phyloP scores from a whole-genome alignment of 2,797 vertebrate genomes.

The Luscinia megarhynchos region DNA sequence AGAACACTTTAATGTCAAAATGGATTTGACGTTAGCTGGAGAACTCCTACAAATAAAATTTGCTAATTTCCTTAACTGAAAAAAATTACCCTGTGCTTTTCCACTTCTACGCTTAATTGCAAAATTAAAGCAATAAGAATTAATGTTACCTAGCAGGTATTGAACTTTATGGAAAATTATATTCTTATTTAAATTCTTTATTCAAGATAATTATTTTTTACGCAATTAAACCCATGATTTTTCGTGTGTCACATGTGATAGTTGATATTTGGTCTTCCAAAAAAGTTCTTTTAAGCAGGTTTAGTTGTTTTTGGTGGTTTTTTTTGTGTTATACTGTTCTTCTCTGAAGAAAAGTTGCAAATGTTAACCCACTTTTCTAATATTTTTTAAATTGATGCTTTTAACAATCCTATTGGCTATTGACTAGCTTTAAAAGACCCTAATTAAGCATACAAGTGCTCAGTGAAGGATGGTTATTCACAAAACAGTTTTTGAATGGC shows the following conservation, averaged over 20 bases:
- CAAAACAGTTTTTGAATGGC: neutral
- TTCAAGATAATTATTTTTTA: neutral
- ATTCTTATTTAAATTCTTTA: neutral
- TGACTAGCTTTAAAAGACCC: neutral
- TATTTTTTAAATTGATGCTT: neutral
- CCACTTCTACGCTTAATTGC: neutral
- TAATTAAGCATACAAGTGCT: neutral
- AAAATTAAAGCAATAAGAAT: neutral
- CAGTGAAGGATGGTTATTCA: fast-evolving
- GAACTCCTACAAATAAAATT: neutral
- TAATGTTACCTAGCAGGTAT: neutral
- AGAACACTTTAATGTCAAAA: neutral
- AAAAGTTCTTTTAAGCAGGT: neutral
- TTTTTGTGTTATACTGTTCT: neutral
- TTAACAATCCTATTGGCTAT: neutral
- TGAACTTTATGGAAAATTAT: neutral
- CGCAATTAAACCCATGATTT: neutral
- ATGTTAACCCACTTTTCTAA: neutral
- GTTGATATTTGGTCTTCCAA: neutral
- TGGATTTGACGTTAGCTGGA: neutral
- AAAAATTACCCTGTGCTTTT: neutral
- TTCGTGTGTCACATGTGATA: neutral
- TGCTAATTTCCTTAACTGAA: neutral
- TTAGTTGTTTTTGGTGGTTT: fast-evolving
- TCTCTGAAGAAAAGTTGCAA: neutral